Conservation (phyloP, 2,113 vertebrate genomes). For the Sciurus niger region DNA sequence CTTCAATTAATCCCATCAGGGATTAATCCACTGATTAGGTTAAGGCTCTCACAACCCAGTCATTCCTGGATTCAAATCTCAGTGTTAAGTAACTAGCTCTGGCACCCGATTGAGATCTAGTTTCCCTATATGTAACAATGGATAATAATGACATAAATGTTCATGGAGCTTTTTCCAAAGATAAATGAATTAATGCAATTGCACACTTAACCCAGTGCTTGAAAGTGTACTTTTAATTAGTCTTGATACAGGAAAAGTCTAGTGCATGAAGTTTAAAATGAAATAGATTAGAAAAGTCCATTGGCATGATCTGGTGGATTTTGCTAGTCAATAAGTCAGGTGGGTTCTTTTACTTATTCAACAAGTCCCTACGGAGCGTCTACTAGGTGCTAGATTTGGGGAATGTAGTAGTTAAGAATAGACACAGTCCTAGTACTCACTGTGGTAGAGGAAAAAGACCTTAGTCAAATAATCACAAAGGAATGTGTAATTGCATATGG, state of each 20-base stretch:
- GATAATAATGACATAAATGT: neutral
- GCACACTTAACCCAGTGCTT: neutral
- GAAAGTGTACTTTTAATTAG: neutral
- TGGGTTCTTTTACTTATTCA: neutral
- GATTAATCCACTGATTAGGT: no score
- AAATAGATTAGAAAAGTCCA: neutral
- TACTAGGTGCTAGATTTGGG: neutral
- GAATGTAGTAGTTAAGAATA: neutral
- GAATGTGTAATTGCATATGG: neutral
- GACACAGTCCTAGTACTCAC: neutral
- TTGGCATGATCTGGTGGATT: neutral
- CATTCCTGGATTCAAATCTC: neutral
- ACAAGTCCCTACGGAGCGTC: neutral
- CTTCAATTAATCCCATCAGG: no score
- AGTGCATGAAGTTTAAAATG: neutral
- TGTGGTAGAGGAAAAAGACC: neutral
- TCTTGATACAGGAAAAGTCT: constrained; percentile 6
- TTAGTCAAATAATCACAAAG: neutral
- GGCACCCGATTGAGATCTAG: neutral
- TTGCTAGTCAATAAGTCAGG: neutral
- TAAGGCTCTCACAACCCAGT: no score
- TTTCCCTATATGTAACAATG: neutral
- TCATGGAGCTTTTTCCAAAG: neutral
- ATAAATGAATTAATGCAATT: neutral
- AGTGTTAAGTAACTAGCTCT: neutral